Percentiles rank a stretch among this genome's conserved stretches.
Conservation (phyloP, 2,888 invertebrate species). For the Chloroclysta siterata region DNA sequence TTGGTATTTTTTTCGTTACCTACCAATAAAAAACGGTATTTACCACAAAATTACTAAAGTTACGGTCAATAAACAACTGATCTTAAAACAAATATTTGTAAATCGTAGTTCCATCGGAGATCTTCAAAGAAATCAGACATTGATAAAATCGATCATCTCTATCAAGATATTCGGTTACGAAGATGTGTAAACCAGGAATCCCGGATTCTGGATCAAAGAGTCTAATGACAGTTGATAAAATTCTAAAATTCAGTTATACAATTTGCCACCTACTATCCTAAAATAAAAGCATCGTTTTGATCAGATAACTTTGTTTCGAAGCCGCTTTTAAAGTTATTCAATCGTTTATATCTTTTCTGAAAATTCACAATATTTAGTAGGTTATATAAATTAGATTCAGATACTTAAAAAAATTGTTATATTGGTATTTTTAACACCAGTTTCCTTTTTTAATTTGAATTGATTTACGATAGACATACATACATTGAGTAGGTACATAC, state of each 20-base stretch:
- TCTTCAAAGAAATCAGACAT: constrained; percentile 15
- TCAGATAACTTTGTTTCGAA: constrained; percentile 34
- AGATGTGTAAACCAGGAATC: constrained; percentile 18
- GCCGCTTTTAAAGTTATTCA: constrained; percentile 18
- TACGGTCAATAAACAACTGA: too few species aligned
- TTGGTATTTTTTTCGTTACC: too few species aligned
- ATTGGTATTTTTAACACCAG: not conserved
- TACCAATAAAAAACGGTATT: too few species aligned
- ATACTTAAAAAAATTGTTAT: too few species aligned
- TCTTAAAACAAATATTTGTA: constrained; percentile 14
- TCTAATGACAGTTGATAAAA: constrained; percentile 25
- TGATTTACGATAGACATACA: too few species aligned
- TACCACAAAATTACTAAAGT: too few species aligned
- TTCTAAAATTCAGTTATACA: constrained; percentile 26
- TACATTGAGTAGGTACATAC: too few species aligned
- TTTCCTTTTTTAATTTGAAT: too few species aligned
- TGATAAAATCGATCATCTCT: constrained; percentile 13
- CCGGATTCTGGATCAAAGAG: constrained; percentile 10
- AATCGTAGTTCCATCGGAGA: constrained; percentile 5
- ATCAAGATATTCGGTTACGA: not conserved
- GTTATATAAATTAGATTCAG: too few species aligned
- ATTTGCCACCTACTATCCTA: constrained; percentile 38
- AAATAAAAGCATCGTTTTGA: constrained; percentile 29
- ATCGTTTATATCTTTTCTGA: not conserved
- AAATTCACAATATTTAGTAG: constrained; percentile 11